These are phyloP conservation scores for Micromesistius poutassou DNA, from an alignment of 2,797 vertebrate genomes.

Conservation along the genomic window DNA sequence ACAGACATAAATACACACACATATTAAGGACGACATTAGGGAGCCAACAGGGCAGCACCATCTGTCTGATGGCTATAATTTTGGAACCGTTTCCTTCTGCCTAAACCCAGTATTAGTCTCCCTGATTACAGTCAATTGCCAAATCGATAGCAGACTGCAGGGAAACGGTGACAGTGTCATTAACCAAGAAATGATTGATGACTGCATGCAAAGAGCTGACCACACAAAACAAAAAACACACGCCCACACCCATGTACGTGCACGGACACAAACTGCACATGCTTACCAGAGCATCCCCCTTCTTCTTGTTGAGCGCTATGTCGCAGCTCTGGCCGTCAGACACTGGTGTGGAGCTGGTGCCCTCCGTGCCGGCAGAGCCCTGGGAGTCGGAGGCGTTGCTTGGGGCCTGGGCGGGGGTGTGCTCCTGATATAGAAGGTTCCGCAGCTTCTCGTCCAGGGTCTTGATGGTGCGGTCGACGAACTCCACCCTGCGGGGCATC, in stretches of 20 bases:
- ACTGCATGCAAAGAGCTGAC: background rate
- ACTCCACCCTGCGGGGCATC: slow-evolving; percentile 85
- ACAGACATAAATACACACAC: slow-evolving; percentile 22
- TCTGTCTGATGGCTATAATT: slow-evolving; percentile 25
- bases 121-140: slow-evolving; percentile 36
- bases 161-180: slow-evolving; percentile 18
- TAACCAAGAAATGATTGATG: slow-evolving; percentile 20
- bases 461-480: slow-evolving; percentile 92
- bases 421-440: slow-evolving; percentile 86
- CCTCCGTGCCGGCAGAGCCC: slow-evolving; percentile 61
- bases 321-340: slow-evolving; percentile 70
- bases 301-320: slow-evolving; percentile 60
- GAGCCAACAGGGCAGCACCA: slow-evolving; percentile 19
- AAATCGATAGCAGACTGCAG: slow-evolving; percentile 33
- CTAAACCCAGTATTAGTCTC: slow-evolving; percentile 32
- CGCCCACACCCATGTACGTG: background rate
- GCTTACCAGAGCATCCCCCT: slow-evolving; percentile 73
- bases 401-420: slow-evolving; percentile 58
- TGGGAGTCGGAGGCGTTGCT: slow-evolving; percentile 52
- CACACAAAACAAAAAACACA: background rate
- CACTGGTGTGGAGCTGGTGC: slow-evolving; percentile 62
- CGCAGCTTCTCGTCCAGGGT: slow-evolving; percentile 94
- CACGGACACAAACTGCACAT: slow-evolving; percentile 13
- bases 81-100: slow-evolving; percentile 20
- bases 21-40: slow-evolving; percentile 1